Evolutionary conservation across 53 echinoderm and acorn worm species (phyloP), one percentile per base, ranked within the genome.

Genomic region (Echinarachnius parma): DNA sequence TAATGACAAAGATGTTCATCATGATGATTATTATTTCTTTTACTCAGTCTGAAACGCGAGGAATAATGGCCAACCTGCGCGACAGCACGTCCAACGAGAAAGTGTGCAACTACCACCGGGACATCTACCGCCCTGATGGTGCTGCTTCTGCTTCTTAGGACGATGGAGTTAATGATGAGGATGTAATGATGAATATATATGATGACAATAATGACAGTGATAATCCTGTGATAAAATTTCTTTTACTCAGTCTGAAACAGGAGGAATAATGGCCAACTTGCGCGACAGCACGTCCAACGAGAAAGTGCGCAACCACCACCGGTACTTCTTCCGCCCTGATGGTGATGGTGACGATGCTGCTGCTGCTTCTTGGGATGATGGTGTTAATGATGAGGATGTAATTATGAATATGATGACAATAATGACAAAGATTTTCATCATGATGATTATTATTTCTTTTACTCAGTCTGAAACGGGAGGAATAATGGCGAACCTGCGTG

Each of bases 91-190:
- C 90, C 24, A 95, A 95, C 47, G 45, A 68, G 52, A 95, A 95
- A 62, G 96, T 95, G 32, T 49, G 81, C 2, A 30, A 84, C 18
- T 95, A 95, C 55, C 96, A 95, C 54, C 44, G 62, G 31, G 81
- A 84, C 13, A 91, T 95, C 84, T 95, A 95, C 62, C 84, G 96
- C 5, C 91, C 96, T 14, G 96, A 91, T n/a, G n/a, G n/a, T n/a
- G n/a, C n/a, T n/a, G n/a, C n/a, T n/a, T n/a, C n/a, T n/a, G n/a
- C n/a, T n/a, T n/a, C n/a, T n/a, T n/a, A n/a, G n/a, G n/a, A n/a
- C n/a, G n/a, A n/a, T n/a, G n/a, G n/a, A n/a, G n/a, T n/a, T n/a
- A n/a, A n/a, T n/a, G n/a, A n/a, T n/a, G n/a, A n/a, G n/a, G n/a
- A n/a, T n/a, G n/a, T n/a, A 20, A 91, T n/a, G n/a, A n/a, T n/a